These are phyloP conservation scores for Trachymyrmex cornetzi DNA, from an alignment of 1,140 invertebrate genomes.

Conservation along the genomic window DNA sequence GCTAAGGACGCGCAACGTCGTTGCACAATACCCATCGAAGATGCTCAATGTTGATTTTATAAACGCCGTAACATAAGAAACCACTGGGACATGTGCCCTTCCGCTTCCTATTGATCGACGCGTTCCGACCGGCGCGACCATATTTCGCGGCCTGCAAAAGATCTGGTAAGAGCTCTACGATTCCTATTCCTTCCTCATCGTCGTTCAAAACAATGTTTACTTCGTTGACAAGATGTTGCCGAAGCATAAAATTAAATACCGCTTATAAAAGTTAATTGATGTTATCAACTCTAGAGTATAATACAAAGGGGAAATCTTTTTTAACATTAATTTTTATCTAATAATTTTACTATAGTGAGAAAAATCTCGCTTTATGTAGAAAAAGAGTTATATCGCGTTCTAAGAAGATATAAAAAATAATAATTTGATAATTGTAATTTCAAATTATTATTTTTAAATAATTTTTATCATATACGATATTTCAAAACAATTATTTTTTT, in stretches of 20 bases:
- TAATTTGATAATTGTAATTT: not conserved
- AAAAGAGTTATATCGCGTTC: not conserved
- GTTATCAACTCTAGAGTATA: not conserved
- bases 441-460: not conserved
- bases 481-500: not conserved
- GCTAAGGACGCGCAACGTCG: not conserved
- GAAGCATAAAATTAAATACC: not conserved
- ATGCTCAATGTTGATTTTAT: constrained; percentile 43
- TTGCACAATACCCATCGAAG: not conserved
- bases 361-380: not conserved
- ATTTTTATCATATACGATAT: not conserved
- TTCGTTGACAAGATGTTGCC: not conserved
- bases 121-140: constrained; percentile 74
- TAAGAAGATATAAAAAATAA: not conserved
- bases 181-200: not conserved
- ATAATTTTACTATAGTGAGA: not conserved
- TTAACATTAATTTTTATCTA: not conserved
- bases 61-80: constrained; percentile 61
- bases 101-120: constrained; percentile 80
- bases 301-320: not conserved
- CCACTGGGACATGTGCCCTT: constrained; percentile 78
- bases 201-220: not conserved
- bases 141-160: constrained; percentile 66
- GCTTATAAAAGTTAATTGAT: not conserved
- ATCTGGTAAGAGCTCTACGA: constrained; percentile 62